A percentile compares a stretch with the other conserved stretches of the same genome.
phyloP scores from a whole-genome alignment of 2,888 invertebrate species.

The Andrena bicolor region DNA sequence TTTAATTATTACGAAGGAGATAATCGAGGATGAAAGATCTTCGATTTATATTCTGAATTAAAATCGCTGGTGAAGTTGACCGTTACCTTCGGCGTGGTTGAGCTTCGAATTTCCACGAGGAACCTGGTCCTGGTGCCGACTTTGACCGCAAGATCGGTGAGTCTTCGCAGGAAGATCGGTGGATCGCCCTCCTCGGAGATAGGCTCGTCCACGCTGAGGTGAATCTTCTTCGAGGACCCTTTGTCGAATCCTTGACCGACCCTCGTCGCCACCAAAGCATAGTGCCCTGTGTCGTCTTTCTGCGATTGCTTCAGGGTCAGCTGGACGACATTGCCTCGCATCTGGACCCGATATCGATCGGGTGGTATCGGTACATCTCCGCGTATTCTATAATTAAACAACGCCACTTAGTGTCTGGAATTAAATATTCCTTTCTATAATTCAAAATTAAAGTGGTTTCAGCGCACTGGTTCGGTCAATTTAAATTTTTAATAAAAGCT shows the following conservation, averaged over 20 bases:
- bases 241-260: slow-evolving; percentile 86
- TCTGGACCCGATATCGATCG: slow-evolving; percentile 88
- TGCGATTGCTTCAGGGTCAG: slow-evolving; percentile 83
- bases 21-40: no score
- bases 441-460: no score
- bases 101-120: slow-evolving; percentile 93
- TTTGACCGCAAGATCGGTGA: slow-evolving; percentile 95
- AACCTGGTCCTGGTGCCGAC: slow-evolving; percentile 95
- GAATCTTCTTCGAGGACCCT: slow-evolving; percentile 85
- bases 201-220: slow-evolving; percentile 80
- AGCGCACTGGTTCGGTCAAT: no score
- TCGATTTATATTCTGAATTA: no score
- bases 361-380: slow-evolving; percentile 87
- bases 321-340: slow-evolving; percentile 89
- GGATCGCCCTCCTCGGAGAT: slow-evolving; percentile 88
- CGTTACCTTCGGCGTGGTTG: slow-evolving; percentile 91
- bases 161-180: slow-evolving; percentile 93
- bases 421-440: background rate
- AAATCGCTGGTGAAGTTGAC: no score
- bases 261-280: slow-evolving; percentile 90
- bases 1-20: no score
- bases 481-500: no score
- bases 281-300: slow-evolving; percentile 86
- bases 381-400: slow-evolving; percentile 72
- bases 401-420: background rate